A percentile compares a stretch with the other conserved stretches of the same genome.
These are phyloP conservation scores for Megalops cyprinoides DNA, from an alignment of 2,797 vertebrate genomes.

Conservation along the genomic window DNA sequence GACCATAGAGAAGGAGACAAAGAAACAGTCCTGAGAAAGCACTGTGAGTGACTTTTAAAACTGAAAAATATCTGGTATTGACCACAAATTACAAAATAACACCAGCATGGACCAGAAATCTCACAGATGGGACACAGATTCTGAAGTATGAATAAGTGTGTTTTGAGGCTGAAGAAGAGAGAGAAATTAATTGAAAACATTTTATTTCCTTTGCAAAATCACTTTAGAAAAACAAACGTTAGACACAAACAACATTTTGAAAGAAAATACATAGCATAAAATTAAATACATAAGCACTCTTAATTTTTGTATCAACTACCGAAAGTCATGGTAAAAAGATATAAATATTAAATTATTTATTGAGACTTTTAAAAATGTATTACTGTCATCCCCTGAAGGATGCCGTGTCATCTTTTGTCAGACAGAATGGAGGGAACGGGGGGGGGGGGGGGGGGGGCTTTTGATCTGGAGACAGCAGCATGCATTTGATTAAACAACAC, in stretches of 20 bases:
- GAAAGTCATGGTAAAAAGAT: slow-evolving; percentile 43
- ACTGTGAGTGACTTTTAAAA: too few relatives aligned
- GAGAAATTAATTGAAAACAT: neutral
- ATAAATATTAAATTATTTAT: slow-evolving; percentile 26
- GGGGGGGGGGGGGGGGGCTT: neutral
- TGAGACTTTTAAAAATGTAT: neutral
- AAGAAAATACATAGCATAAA: slow-evolving; percentile 54
- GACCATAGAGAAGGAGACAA: too few relatives aligned
- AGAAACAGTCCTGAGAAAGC: too few relatives aligned
- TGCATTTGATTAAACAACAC: neutral
- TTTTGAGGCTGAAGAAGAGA: neutral
- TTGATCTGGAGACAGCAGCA: neutral
- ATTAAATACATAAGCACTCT: slow-evolving; percentile 44
- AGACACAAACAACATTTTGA: slow-evolving; percentile 35
- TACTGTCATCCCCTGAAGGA: neutral
- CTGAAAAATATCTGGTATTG: too few relatives aligned
- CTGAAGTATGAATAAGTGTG: too few relatives aligned
- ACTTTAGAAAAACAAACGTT: neutral
- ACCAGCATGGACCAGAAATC: too few relatives aligned
- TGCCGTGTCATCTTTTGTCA: neutral
- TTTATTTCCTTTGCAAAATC: slow-evolving; percentile 3
- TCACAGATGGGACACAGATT: too few relatives aligned
- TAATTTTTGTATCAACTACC: slow-evolving; percentile 46
- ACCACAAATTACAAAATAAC: too few relatives aligned
- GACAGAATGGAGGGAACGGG: too few relatives aligned